Percentiles rank a stretch among this genome's conserved stretches.
These are phyloP conservation scores for Orthonyx spaldingii DNA, from an alignment of 2,113 vertebrate genomes.

Conservation along the genomic window DNA sequence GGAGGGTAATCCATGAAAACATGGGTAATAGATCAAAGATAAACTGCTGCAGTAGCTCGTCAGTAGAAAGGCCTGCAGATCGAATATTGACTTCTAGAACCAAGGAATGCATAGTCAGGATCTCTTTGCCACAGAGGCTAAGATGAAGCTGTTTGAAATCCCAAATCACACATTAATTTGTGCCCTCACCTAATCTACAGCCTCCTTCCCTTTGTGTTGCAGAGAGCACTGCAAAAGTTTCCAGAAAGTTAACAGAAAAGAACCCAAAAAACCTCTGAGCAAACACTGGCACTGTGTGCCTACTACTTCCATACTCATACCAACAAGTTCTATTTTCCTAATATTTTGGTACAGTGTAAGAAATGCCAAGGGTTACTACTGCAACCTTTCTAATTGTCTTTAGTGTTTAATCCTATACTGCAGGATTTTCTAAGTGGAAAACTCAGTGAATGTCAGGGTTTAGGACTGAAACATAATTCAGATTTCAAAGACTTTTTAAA, in stretches of 20 bases:
- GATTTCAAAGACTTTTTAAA: neutral
- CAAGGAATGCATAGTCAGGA: neutral
- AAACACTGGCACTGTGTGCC: neutral
- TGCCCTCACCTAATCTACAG: neutral
- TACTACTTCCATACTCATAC: neutral
- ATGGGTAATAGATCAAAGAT: neutral
- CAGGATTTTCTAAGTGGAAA: neutral
- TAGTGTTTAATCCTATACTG: neutral
- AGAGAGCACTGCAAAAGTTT: neutral
- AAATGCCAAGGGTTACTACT: neutral
- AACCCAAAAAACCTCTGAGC: neutral
- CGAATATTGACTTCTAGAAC: neutral
- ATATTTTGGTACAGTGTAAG: neutral
- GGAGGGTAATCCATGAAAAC: neutral
- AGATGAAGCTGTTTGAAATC: neutral
- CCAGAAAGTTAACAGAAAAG: neutral
- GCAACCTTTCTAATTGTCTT: neutral
- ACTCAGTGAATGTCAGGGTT: neutral
- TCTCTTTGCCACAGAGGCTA: neutral
- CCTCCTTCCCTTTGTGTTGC: neutral
- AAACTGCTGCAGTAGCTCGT: neutral
- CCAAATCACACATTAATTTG: neutral
- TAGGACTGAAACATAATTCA: neutral
- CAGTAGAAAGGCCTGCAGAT: neutral
- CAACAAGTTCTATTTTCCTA: neutral